phyloP scores from a whole-genome alignment of 2,888 invertebrate species.

The Sicus ferrugineus region DNA sequence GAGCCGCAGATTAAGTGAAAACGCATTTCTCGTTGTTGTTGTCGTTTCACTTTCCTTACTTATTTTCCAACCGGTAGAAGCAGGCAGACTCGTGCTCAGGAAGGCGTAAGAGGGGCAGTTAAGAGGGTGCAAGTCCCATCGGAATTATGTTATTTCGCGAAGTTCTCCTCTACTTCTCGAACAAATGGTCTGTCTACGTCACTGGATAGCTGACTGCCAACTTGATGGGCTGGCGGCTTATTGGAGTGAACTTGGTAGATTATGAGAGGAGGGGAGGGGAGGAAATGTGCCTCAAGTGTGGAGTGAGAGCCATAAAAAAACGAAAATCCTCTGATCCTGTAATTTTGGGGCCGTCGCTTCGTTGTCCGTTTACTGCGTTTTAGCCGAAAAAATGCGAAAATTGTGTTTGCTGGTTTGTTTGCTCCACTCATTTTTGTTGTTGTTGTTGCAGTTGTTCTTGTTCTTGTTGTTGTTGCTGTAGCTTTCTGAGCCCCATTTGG shows the following conservation, averaged over 20 bases:
- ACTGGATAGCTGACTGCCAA: background rate
- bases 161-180: too few relatives aligned
- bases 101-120: background rate
- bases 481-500: conserved; percentile 36
- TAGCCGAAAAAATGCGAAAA: conserved; percentile 1
- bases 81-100: too few relatives aligned
- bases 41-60: background rate
- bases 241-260: background rate
- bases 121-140: too few relatives aligned
- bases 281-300: too few relatives aligned
- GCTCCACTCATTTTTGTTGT: background rate
- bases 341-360: too few relatives aligned
- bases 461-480: background rate
- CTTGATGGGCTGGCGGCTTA: background rate
- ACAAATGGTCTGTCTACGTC: too few relatives aligned
- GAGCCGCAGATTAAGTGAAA: background rate
- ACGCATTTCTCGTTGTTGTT: background rate
- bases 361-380: background rate
- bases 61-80: background rate
- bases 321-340: too few relatives aligned
- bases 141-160: too few relatives aligned
- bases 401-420: background rate
- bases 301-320: too few relatives aligned
- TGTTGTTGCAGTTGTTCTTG: background rate
- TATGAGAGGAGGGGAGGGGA: too few relatives aligned